Evolutionary conservation across 2,113 vertebrate species (phyloP), one percentile per base, ranked within the genome.

Genomic region (chimpanzee (Pan troglodytes)): DNA sequence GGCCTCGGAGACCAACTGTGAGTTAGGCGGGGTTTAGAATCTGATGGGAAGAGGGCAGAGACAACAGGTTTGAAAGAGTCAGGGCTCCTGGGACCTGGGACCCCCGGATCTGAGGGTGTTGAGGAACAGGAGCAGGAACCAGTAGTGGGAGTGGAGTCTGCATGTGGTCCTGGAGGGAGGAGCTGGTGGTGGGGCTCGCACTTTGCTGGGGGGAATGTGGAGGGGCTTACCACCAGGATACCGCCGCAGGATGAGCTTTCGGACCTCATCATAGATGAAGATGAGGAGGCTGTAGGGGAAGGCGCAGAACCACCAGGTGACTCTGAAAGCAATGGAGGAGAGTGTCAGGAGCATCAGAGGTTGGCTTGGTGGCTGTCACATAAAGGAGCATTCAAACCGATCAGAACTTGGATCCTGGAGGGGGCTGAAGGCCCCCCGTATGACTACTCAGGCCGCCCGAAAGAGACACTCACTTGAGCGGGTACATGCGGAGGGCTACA

Each of bases 291-390:
- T 99, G 87, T 99, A 99, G 40, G 99, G 99, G 97, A 99, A 98
- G 82, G 99, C 99, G 10, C 99, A 99, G 98, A 99, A 99, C 99
- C 99, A 99, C 99, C 99, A 99, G 2, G 98, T 99, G 91, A 98
- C 99, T 97, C 99, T 99, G 94, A 43, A 92, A 32, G 83, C 84
- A 87, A n/a, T 3, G 3, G 43, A 45, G 45, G 25, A 22, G 6
- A 12, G 7, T 6, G 57, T 97, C 55, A 90, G 92, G 48, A 25
- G 25, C n/a, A 4, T 75, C 20, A 32, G 76, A 48, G 18, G 40
- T 6, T 12, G n/a, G 12, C 30, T 32, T 4, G 10, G 6, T 35
- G 2, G 50, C 61, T 12, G 13, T 8, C 43, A 40, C 43, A 40
- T 3, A 32, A 35, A 40, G 59, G 11, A 32, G 40, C 27, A 30